These are phyloP conservation scores for Brachypterus glaber DNA, from an alignment of 2,888 invertebrate genomes.

Conservation along the genomic window DNA sequence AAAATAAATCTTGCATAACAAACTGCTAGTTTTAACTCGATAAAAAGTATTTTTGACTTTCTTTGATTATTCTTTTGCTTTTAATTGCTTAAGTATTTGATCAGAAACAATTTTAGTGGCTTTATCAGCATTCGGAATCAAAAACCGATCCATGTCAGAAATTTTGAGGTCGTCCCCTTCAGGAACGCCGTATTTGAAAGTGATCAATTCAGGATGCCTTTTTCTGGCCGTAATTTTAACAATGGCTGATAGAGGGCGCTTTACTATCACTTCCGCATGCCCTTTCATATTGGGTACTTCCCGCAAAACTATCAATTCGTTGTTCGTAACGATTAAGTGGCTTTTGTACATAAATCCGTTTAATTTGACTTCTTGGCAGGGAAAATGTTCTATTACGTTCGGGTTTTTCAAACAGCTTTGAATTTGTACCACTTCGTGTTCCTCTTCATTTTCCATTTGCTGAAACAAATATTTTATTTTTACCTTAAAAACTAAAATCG, in stretches of 20 bases:
- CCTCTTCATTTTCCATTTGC: constrained; percentile 50
- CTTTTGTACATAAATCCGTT: constrained; percentile 85
- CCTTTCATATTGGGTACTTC: constrained; percentile 68
- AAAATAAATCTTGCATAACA: too few species aligned
- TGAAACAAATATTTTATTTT: constrained; percentile 15
- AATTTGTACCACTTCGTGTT: constrained; percentile 71
- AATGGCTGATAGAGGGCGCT: constrained; percentile 81
- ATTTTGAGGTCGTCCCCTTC: constrained; percentile 72
- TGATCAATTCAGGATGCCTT: constrained; percentile 89
- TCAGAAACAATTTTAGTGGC: constrained; percentile 85
- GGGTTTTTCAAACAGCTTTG: constrained; percentile 73
- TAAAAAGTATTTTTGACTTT: background rate
- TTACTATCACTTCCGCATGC: constrained; percentile 75
- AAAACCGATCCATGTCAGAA: constrained; percentile 83
- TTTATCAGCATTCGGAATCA: constrained; percentile 84
- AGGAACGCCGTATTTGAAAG: constrained; percentile 88
- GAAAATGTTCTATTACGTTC: constrained; percentile 76
- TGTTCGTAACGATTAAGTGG: constrained; percentile 74
- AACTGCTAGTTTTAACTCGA: too few species aligned
- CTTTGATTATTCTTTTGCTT: constrained; percentile 32
- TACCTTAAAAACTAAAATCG: background rate
- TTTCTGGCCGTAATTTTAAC: constrained; percentile 97
- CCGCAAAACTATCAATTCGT: constrained; percentile 77
- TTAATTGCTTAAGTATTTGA: constrained; percentile 64
- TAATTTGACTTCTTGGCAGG: constrained; percentile 85